These are phyloP conservation scores for Oikopleura albicans DNA, from an alignment of 23 tunicate species.

Conservation along the genomic window DNA sequence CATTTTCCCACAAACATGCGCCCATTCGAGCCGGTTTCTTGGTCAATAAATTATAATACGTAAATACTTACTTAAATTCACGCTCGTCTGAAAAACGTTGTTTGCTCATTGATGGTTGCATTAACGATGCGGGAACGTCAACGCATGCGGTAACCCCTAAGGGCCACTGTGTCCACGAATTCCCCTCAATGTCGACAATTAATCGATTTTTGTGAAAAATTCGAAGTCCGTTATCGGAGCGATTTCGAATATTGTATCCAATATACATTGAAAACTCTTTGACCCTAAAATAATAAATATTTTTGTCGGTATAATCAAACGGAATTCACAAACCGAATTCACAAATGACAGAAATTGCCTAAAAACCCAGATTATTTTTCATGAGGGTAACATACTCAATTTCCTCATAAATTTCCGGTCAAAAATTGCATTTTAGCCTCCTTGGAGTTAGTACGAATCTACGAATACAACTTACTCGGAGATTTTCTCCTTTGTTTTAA, in stretches of 20 bases:
- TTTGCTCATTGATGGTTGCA: constrained; percentile 7
- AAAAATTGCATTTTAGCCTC: no score
- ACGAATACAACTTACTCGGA: no score
- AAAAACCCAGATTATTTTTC: no score
- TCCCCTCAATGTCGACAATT: not conserved
- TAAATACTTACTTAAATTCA: not conserved
- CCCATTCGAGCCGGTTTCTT: no score
- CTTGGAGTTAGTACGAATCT: no score
- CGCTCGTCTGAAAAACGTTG: constrained; percentile 2
- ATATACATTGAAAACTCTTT: not conserved
- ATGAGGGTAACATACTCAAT: no score
- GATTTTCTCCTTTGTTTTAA: not conserved
- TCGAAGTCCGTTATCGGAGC: not conserved
- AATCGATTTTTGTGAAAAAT: not conserved
- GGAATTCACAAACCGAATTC: no score
- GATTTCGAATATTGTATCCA: not conserved
- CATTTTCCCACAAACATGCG: no score
- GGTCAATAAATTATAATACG: no score
- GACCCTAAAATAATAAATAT: not conserved
- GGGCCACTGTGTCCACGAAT: not conserved
- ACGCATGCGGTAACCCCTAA: not conserved
- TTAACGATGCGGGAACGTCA: constrained; percentile 8
- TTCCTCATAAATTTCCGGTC: no score
- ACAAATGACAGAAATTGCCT: no score
- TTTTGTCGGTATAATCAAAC: no score